Evolutionary conservation across 2,888 invertebrate species (phyloP).

Genomic region (Pedicia rivosa): DNA sequence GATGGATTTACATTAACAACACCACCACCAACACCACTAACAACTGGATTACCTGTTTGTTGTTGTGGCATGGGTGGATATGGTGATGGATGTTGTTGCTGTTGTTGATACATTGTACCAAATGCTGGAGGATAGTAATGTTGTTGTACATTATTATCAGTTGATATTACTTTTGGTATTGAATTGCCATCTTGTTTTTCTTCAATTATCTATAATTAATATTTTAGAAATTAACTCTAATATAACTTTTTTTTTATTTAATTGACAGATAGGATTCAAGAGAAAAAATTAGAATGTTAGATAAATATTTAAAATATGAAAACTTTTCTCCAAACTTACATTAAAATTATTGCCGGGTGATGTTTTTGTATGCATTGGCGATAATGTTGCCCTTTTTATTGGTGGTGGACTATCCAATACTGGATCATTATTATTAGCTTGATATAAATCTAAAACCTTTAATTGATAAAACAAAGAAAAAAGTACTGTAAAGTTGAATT

Average conservation of each 20-base stretch:
- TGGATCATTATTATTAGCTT: conserved; percentile 39
- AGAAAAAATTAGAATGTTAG: background rate
- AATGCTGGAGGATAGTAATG: conserved; percentile 29
- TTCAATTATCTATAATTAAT: too few species aligned
- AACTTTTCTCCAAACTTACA: too few species aligned
- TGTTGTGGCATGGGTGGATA: conserved; percentile 25
- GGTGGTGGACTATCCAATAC: conserved; percentile 49
- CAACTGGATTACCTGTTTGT: too few species aligned
- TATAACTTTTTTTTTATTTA: background rate
- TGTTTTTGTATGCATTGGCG: conserved; percentile 12
- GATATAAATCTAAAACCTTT: conserved; percentile 73
- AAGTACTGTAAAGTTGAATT: background rate
- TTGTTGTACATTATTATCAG: conserved; percentile 10
- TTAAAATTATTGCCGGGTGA: background rate
- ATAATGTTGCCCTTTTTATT: conserved; percentile 11
- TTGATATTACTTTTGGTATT: conserved; percentile 14
- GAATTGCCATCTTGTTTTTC: conserved; percentile 10
- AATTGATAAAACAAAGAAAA: conserved; percentile 9
- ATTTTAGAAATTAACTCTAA: background rate
- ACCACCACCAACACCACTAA: too few species aligned
- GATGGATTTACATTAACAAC: too few species aligned
- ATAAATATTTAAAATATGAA: too few species aligned
- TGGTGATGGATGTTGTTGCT: conserved; percentile 34
- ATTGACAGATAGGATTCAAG: background rate
- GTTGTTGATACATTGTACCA: conserved; percentile 28